Evolutionary conservation across 2,113 vertebrate species (phyloP).

Genomic region (Psammodynastes pulverulentus): DNA sequence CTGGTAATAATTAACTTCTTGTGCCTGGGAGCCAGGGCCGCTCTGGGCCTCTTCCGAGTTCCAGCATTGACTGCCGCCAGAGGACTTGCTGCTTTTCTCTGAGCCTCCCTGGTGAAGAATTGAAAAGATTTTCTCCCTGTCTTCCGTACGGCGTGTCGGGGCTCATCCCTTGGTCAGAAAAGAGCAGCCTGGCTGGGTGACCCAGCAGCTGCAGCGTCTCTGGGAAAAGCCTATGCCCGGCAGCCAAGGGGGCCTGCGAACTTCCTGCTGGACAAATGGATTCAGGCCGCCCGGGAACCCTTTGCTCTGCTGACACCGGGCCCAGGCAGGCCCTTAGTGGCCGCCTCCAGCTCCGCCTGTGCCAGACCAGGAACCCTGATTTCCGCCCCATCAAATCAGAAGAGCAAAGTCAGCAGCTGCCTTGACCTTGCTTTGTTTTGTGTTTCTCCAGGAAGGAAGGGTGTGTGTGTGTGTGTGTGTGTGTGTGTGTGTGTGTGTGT

Average conservation of each 20-base stretch:
- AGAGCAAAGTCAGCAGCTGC: not conserved
- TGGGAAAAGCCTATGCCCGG: not conserved
- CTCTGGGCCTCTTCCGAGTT: not conserved
- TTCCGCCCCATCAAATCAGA: not conserved
- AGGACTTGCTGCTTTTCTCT: not conserved
- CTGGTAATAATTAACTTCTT: not conserved
- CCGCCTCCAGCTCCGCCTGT: not conserved
- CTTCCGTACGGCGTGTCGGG: not conserved
- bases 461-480: not conserved
- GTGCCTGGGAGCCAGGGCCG: not conserved
- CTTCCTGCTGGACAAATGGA: not conserved
- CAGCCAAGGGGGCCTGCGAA: not conserved
- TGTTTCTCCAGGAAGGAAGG: not conserved
- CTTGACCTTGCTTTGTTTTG: not conserved
- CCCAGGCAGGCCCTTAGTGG: not conserved
- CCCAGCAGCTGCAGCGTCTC: not conserved
- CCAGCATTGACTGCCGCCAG: not conserved
- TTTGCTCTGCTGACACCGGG: not conserved
- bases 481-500: no score
- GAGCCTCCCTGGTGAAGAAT: not conserved
- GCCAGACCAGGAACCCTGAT: not conserved
- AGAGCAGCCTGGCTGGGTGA: not conserved
- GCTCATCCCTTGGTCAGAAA: not conserved
- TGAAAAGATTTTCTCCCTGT: no score
- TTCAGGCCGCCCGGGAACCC: not conserved